A percentile compares a stretch with the other conserved stretches of the same genome.
Conservation (phyloP, 1,140 invertebrate species). For the Lordiphosa clarofinis region DNA sequence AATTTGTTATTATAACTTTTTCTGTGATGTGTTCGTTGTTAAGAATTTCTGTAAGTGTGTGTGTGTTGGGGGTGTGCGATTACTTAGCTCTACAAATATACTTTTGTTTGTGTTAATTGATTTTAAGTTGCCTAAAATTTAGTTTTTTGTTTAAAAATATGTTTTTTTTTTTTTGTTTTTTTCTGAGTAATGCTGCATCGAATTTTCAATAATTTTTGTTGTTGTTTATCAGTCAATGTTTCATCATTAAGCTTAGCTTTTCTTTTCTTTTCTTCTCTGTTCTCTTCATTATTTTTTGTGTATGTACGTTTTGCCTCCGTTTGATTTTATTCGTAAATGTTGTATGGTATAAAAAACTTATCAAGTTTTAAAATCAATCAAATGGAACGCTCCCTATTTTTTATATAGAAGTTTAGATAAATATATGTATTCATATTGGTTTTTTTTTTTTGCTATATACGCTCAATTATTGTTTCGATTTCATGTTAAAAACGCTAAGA, state of each 20-base stretch:
- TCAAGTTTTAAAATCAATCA: constrained; percentile 72
- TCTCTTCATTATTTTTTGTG: constrained; percentile 13
- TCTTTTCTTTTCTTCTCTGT: constrained; percentile 27
- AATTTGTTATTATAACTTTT: constrained; percentile 19
- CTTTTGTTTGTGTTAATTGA: constrained; percentile 53
- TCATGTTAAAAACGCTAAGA: constrained; percentile 58
- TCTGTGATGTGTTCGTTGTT: constrained; percentile 63
- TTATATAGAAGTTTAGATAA: constrained; percentile 55
- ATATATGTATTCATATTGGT: constrained; percentile 31
- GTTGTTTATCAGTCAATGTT: constrained; percentile 64
- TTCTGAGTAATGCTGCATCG: constrained; percentile 63
- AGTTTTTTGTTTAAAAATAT: constrained; percentile 54
- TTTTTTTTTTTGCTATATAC: constrained; percentile 55
- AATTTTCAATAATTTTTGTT: constrained; percentile 36
- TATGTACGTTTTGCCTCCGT: constrained; percentile 9
- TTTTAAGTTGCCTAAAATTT: constrained; percentile 67
- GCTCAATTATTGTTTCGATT: constrained; percentile 71
- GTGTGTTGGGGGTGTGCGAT: constrained; percentile 50
- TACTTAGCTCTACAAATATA: constrained; percentile 61
- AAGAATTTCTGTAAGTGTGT: constrained; percentile 24
- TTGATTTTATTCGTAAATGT: constrained; percentile 24
- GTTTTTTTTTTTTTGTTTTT: constrained; percentile 22
- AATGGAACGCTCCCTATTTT: constrained; percentile 40
- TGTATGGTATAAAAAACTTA: constrained; percentile 55
- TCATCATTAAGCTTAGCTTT: constrained; percentile 73